Conservation (phyloP, 2,113 vertebrate genomes). For the Nyctereutes procyonoides region DNA sequence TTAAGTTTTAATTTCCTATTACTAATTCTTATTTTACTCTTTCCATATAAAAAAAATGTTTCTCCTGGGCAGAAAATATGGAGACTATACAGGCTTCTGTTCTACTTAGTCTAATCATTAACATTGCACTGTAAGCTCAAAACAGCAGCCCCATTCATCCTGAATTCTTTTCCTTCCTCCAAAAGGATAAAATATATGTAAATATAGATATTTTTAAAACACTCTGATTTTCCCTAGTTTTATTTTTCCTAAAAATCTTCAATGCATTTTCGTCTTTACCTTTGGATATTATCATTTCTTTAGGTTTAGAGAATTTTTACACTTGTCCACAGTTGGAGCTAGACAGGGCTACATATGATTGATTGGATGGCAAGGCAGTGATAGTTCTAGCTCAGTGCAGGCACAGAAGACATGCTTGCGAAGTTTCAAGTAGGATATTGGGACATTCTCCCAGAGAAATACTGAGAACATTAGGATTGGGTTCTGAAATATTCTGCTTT, state of each 20-base stretch:
- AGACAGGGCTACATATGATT: not conserved
- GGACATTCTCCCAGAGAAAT: not conserved
- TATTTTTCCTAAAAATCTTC: not conserved
- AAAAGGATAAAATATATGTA: not conserved
- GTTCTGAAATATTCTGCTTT: not conserved
- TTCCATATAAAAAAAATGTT: not conserved
- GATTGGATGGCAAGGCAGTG: not conserved
- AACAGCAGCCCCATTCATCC: not conserved
- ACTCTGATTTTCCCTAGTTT: not conserved
- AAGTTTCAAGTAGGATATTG: not conserved
- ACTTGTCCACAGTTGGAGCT: not conserved
- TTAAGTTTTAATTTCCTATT: slow-evolving; percentile 19
- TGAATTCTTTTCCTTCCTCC: not conserved
- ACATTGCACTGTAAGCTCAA: not conserved
- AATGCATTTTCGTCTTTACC: not conserved
- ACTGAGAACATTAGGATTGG: not conserved
- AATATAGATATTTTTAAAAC: not conserved
- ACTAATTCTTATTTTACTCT: not conserved
- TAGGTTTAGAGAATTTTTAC: not conserved
- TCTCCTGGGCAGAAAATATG: not conserved
- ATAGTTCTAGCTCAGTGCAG: not conserved
- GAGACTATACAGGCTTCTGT: not conserved
- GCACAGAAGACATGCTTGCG: not conserved
- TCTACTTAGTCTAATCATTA: not conserved
- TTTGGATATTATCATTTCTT: not conserved